These are phyloP conservation scores for Borostomias antarcticus DNA, from an alignment of 2,797 vertebrate genomes.

Conservation along the genomic window DNA sequence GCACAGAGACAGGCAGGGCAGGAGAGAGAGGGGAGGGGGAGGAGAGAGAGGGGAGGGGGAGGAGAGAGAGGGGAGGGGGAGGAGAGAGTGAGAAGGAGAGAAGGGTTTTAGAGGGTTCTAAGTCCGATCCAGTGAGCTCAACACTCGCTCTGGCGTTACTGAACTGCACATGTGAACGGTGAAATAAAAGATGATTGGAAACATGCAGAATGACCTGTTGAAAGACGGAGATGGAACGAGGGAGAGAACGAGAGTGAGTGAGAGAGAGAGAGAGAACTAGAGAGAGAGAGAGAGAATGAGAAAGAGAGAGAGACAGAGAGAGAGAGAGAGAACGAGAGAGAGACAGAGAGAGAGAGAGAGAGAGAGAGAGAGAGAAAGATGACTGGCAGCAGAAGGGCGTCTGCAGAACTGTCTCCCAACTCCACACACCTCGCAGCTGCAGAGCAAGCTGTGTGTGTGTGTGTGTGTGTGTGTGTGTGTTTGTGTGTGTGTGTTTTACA, in stretches of 20 bases:
- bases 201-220: too few relatives aligned
- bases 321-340: too few relatives aligned
- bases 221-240: too few relatives aligned
- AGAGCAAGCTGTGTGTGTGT: background rate
- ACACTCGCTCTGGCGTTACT: too few relatives aligned
- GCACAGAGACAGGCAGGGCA: background rate
- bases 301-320: background rate
- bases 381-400: background rate
- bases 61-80: background rate
- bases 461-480: constrained; percentile 24
- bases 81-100: background rate
- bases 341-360: too few relatives aligned
- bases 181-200: too few relatives aligned
- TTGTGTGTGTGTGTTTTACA: constrained; percentile 12
- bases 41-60: constrained; percentile 12
- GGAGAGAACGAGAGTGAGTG: too few relatives aligned
- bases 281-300: background rate
- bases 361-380: background rate
- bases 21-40: background rate
- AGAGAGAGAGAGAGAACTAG: too few relatives aligned
- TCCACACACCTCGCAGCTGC: background rate
- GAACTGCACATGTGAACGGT: too few relatives aligned
- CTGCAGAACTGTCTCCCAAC: background rate
- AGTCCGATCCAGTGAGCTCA: too few relatives aligned
- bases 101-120: too few relatives aligned